Evolutionary conservation across 2,113 vertebrate species (phyloP).

Genomic region (Perccottus glenii): DNA sequence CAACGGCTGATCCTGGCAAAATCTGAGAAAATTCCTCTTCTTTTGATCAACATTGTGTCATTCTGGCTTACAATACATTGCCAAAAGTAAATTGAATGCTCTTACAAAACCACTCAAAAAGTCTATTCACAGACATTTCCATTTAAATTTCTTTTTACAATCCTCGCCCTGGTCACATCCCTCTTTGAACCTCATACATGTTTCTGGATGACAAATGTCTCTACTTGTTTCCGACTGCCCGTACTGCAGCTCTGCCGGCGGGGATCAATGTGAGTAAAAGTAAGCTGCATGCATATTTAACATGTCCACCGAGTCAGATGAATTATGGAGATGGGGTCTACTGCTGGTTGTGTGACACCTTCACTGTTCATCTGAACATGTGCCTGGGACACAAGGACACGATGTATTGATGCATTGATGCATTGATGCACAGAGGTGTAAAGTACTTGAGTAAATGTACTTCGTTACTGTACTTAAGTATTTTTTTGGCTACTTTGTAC

Average conservation of each 20-base stretch:
- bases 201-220: constrained; percentile 7
- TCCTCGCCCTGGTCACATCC: not conserved
- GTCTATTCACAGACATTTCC: not conserved
- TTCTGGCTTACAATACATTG: too few species aligned
- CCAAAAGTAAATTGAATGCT: too few species aligned
- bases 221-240: not conserved
- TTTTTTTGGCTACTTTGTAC: too few species aligned
- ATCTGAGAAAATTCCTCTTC: too few species aligned
- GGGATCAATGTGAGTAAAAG: constrained; percentile 16
- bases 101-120: not conserved
- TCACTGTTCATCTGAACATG: constrained; percentile 19
- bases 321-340: constrained; percentile 53
- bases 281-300: constrained; percentile 44
- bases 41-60: too few species aligned
- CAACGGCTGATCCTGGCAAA: too few species aligned
- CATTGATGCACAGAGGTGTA: too few species aligned
- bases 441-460: too few species aligned
- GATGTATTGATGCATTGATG: not conserved
- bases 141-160: not conserved
- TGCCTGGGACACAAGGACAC: constrained; percentile 12
- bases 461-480: too few species aligned
- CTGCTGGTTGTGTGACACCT: constrained; percentile 15
- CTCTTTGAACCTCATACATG: not conserved
- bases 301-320: constrained; percentile 41
- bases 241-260: constrained; percentile 1